Evolutionary conservation across 2,113 vertebrate genomes (phyloP).

Genomic region (Scytalopus superciliaris): DNA sequence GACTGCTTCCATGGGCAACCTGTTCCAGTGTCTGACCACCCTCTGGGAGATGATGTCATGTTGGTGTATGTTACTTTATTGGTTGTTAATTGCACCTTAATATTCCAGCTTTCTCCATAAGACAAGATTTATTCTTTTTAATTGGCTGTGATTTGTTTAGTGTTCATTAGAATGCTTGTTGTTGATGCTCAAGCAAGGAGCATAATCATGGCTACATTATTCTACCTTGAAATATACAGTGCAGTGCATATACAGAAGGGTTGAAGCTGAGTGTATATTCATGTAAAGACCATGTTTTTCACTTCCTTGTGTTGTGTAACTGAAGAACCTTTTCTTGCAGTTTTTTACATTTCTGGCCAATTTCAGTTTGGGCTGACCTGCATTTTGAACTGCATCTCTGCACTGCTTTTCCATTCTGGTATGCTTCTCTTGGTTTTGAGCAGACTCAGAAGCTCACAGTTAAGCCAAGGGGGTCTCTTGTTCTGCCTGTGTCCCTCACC

Average conservation of each 20-base stretch:
- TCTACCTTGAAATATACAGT: neutral
- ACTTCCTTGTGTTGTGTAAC: neutral
- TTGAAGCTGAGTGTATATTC: neutral
- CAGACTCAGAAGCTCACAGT: neutral
- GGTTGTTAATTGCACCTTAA: neutral
- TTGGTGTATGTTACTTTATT: neutral
- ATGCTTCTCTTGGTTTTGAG: neutral
- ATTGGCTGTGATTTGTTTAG: neutral
- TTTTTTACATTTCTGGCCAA: neutral
- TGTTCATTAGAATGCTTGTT: neutral
- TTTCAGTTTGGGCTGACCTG: neutral
- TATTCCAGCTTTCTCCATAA: neutral
- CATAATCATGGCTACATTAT: neutral
- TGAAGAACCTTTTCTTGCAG: neutral
- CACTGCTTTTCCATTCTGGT: neutral
- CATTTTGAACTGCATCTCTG: neutral
- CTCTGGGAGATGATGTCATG: neutral
- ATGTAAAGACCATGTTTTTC: neutral
- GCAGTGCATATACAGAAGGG: neutral
- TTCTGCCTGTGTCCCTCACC: neutral
- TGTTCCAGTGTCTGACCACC: neutral
- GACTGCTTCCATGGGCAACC: neutral
- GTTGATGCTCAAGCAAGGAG: neutral
- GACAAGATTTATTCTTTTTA: neutral
- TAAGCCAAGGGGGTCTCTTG: neutral